A percentile compares a stretch with the other conserved stretches of the same genome.
phyloP scores from a whole-genome alignment of 2,888 invertebrate genomes.

The Papilio protenor region DNA sequence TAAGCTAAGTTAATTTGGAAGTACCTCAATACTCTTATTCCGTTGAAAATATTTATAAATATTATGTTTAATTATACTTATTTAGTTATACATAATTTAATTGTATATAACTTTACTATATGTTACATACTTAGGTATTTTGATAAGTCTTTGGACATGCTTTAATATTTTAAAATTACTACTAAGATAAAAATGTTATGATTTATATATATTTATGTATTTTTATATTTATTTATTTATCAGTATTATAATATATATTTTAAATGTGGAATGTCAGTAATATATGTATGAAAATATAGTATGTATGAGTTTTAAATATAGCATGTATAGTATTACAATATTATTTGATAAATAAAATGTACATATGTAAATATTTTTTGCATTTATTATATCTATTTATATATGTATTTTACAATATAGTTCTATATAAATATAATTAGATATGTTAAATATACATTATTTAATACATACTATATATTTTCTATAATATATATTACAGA shows the following conservation, averaged over 20 bases:
- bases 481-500: constrained; percentile 49
- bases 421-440: constrained; percentile 52
- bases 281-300: constrained; percentile 42
- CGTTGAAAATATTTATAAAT: not conserved
- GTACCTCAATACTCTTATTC: constrained; percentile 68
- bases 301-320: constrained; percentile 41
- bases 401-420: constrained; percentile 50
- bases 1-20: constrained; percentile 50
- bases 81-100: constrained; percentile 48
- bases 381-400: constrained; percentile 65
- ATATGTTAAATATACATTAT: constrained; percentile 44
- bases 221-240: constrained; percentile 49
- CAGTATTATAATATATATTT: constrained; percentile 48
- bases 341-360: constrained; percentile 47
- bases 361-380: constrained; percentile 55
- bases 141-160: constrained; percentile 76
- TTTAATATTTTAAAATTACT: constrained; percentile 64
- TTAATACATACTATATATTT: constrained; percentile 56
- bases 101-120: constrained; percentile 54
- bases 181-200: constrained; percentile 10
- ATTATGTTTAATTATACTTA: constrained; percentile 29
- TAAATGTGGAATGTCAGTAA: constrained; percentile 7
- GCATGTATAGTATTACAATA: constrained; percentile 43
- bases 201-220: constrained; percentile 47
- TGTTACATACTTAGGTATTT: constrained; percentile 50